phyloP scores from a whole-genome alignment of 2,113 vertebrate genomes.

The Indicator maculatus region DNA sequence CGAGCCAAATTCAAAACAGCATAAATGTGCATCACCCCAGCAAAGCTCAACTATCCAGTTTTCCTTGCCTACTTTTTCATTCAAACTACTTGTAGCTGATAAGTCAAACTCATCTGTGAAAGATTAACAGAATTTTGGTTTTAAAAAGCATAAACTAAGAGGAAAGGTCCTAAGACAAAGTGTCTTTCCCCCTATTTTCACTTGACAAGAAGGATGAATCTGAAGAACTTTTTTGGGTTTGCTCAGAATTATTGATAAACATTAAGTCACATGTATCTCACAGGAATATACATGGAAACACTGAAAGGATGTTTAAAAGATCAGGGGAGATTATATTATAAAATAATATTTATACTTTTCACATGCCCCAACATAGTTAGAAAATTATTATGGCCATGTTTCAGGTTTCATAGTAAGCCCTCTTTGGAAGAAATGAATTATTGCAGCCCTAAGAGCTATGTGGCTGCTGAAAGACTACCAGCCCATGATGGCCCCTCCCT shows the following conservation, averaged over 20 bases:
- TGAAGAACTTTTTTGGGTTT: slow-evolving; percentile 3
- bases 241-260: slow-evolving; percentile 1
- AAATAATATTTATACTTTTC: slow-evolving; percentile 76
- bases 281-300: slow-evolving; percentile 62
- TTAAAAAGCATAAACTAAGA: not conserved
- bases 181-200: not conserved
- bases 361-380: slow-evolving; percentile 54
- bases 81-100: not conserved
- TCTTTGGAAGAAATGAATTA: slow-evolving; percentile 74
- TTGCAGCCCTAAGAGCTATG: slow-evolving; percentile 49
- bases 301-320: slow-evolving; percentile 72
- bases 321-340: slow-evolving; percentile 72
- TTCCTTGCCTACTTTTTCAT: slow-evolving; percentile 31
- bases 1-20: slow-evolving; percentile 47
- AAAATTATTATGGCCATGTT: slow-evolving; percentile 72
- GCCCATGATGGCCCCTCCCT: slow-evolving; percentile 39
- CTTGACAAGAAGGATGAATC: not conserved
- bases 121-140: not conserved
- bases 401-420: slow-evolving; percentile 65
- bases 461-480: slow-evolving; percentile 76
- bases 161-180: not conserved
- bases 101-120: not conserved
- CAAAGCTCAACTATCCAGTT: not conserved
- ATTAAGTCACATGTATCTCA: not conserved
- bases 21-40: not conserved